Evolutionary conservation across 2,797 vertebrate species (phyloP).

Genomic region (Sylvia borin): DNA sequence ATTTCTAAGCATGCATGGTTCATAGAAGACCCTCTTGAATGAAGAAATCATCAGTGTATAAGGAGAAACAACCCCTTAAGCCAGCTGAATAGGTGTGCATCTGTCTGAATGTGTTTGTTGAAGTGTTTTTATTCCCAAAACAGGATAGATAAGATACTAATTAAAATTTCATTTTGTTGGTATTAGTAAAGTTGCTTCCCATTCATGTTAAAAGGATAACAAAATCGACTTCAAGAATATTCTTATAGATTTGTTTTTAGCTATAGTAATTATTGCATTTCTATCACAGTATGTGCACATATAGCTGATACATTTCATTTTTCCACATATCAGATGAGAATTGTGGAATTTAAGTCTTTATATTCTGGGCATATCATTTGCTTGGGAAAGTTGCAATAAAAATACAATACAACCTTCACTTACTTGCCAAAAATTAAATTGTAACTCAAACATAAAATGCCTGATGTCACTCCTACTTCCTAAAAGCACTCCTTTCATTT

Average conservation of each 20-base stretch:
- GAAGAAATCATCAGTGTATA: not conserved
- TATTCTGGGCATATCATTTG: not conserved
- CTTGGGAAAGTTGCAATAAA: not conserved
- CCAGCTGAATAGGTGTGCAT: not conserved
- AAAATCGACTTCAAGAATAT: not conserved
- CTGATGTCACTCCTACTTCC: slow-evolving; percentile 49
- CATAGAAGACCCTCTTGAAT: not conserved
- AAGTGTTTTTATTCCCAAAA: not conserved
- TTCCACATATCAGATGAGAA: not conserved
- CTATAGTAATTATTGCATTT: not conserved
- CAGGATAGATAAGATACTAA: not conserved
- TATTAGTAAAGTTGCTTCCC: not conserved
- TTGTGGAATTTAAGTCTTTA: not conserved
- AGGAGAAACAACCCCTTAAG: not conserved
- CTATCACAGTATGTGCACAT: not conserved
- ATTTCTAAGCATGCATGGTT: not conserved
- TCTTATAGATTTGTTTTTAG: not conserved
- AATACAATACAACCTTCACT: slow-evolving; percentile 43
- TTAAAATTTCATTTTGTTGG: not conserved
- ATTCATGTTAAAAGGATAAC: not conserved
- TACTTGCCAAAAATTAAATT: slow-evolving; percentile 47
- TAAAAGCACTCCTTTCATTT: slow-evolving; percentile 60
- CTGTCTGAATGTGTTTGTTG: not conserved
- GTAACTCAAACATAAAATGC: slow-evolving; percentile 3
- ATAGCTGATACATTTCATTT: not conserved